Percentiles rank a stretch among this genome's conserved stretches.
phyloP scores from a whole-genome alignment of 2,888 invertebrate genomes.

The Nycteola revayana region DNA sequence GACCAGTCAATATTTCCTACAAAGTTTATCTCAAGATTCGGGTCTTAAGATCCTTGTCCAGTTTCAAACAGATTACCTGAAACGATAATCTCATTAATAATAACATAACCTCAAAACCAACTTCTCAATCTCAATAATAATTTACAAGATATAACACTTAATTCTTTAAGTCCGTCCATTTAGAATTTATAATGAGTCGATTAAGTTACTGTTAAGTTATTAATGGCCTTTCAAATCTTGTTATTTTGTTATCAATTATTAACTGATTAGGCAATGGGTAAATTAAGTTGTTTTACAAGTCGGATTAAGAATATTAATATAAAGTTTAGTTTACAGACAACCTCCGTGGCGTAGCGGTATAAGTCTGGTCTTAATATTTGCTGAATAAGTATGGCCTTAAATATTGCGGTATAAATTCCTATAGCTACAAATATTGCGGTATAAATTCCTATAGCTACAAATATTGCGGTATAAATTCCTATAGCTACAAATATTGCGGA shows the following conservation, averaged over 20 bases:
- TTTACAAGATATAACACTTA: constrained; percentile 49
- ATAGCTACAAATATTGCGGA: too few relatives aligned
- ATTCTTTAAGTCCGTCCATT: constrained; percentile 39
- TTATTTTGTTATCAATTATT: constrained; percentile 20
- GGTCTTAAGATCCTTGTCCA: constrained; percentile 42
- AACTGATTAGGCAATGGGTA: constrained; percentile 12
- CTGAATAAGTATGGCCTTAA: too few relatives aligned
- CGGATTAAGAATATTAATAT: too few relatives aligned
- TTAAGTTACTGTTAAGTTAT: constrained; percentile 22
- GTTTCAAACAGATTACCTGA: constrained; percentile 58
- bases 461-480: too few relatives aligned
- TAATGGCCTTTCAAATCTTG: constrained; percentile 35
- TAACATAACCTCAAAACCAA: constrained; percentile 29
- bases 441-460: too few relatives aligned
- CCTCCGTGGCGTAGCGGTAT: too few relatives aligned
- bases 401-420: too few relatives aligned
- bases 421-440: too few relatives aligned
- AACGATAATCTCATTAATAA: constrained; percentile 59
- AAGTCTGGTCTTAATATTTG: too few relatives aligned
- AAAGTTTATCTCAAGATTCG: constrained; percentile 25
- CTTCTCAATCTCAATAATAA: constrained; percentile 45
- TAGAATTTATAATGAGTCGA: constrained; percentile 32
- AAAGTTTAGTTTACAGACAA: too few relatives aligned
- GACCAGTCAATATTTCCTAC: too few relatives aligned
- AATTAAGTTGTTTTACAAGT: too few relatives aligned